Conservation (phyloP, 2,113 vertebrate species). For the Notiomystis cincta region DNA sequence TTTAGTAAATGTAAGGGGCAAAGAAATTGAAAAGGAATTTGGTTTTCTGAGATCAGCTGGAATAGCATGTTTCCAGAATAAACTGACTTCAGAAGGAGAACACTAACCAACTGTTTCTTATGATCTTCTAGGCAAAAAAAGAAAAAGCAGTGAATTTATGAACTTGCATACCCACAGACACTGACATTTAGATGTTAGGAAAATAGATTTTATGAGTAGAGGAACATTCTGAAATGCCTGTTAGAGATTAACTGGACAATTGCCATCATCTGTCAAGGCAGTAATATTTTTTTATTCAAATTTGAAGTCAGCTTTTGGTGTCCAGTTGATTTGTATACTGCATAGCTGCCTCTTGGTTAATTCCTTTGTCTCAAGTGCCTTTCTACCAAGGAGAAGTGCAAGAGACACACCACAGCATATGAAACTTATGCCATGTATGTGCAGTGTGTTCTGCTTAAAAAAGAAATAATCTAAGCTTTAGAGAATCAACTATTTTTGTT, state of each 20-base stretch:
- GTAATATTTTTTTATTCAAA: not conserved
- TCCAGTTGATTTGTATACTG: not conserved
- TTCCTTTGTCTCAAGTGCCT: not conserved
- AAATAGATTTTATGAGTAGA: not conserved
- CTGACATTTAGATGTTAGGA: not conserved
- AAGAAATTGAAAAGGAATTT: not conserved
- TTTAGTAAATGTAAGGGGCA: not conserved
- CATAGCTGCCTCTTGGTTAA: not conserved
- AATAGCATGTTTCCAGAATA: not conserved
- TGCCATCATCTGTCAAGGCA: rapidly evolving
- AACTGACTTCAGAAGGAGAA: not conserved
- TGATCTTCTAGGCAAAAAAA: not conserved
- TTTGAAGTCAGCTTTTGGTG: not conserved
- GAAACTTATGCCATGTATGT: not conserved
- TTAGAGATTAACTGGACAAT: not conserved
- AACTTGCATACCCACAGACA: not conserved
- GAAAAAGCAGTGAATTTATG: not conserved
- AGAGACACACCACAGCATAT: not conserved
- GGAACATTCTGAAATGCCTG: not conserved
- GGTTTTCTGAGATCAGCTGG: not conserved
- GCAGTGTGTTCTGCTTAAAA: not conserved
- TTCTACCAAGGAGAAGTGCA: not conserved
- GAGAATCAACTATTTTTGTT: not conserved
- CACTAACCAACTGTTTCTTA: not conserved
- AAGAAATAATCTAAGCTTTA: not conserved